These are phyloP conservation scores for Rhagium mordax DNA, from an alignment of 2,888 invertebrate genomes.

Conservation along the genomic window DNA sequence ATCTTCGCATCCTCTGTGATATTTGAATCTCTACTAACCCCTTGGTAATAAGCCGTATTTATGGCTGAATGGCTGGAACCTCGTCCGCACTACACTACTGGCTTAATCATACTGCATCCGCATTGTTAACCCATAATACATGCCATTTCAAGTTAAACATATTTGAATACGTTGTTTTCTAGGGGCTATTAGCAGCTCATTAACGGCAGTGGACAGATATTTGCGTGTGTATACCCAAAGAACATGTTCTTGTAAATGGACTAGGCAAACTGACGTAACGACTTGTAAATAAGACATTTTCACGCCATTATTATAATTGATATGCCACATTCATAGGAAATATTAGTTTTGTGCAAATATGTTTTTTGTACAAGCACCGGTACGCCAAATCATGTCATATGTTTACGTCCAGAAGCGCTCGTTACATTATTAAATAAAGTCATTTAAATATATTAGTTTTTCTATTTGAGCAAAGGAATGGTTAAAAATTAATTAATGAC, in stretches of 20 bases:
- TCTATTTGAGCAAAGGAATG: too few relatives aligned
- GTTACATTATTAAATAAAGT: too few relatives aligned
- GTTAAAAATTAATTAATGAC: too few relatives aligned
- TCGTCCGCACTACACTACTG: not conserved
- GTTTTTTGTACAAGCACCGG: not conserved
- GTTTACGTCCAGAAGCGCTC: not conserved
- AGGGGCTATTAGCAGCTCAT: not conserved
- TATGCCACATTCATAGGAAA: not conserved
- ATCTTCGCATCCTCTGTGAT: conserved; percentile 63
- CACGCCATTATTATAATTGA: not conserved
- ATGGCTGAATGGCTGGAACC: conserved; percentile 6
- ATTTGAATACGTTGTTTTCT: not conserved
- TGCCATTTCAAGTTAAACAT: conserved; percentile 3
- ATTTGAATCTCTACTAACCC: conserved; percentile 34
- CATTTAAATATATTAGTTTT: too few relatives aligned
- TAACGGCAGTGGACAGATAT: not conserved
- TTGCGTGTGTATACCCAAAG: not conserved
- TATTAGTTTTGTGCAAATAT: not conserved
- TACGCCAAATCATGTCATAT: not conserved
- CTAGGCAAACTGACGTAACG: not conserved
- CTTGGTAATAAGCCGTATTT: not conserved
- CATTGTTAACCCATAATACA: conserved; percentile 26
- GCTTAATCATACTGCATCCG: conserved; percentile 20
- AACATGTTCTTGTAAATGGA: not conserved
- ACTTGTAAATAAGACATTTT: not conserved